phyloP scores from a whole-genome alignment of 1,140 invertebrate species.

The Branchinecta lindahli region DNA sequence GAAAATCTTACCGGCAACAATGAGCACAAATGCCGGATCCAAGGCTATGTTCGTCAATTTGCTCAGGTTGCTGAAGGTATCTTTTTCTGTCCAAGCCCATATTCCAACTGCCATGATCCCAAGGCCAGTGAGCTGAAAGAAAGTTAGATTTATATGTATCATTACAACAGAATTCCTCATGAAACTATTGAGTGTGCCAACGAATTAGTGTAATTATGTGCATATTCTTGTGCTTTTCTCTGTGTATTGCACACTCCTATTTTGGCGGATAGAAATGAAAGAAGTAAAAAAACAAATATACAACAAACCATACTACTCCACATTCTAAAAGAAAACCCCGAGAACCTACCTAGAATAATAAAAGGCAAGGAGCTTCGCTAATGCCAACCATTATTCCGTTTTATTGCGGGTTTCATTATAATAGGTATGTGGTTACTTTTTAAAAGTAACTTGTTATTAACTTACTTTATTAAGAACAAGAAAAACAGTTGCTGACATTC shows the following conservation, averaged over 20 bases:
- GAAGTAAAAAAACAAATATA: background rate
- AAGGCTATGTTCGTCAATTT: slow-evolving; percentile 74
- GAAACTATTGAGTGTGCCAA: background rate
- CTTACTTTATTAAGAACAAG: no score
- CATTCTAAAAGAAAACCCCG: no score
- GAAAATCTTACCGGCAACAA: slow-evolving; percentile 58
- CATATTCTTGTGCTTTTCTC: background rate
- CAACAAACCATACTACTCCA: no score
- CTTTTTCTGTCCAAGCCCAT: slow-evolving; percentile 95
- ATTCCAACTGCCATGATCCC: slow-evolving; percentile 72
- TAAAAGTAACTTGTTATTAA: no score
- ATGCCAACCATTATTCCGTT: no score
- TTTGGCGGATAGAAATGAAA: background rate
- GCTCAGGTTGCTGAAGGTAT: slow-evolving; percentile 81
- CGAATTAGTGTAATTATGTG: background rate
- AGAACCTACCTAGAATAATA: no score
- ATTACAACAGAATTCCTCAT: slow-evolving; percentile 13
- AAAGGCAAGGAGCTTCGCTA: no score
- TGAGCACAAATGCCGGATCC: slow-evolving; percentile 88
- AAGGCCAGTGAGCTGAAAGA: slow-evolving; percentile 62
- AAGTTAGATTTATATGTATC: slow-evolving; percentile 24
- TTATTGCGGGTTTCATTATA: no score
- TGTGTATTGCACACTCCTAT: background rate
- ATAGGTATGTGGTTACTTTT: no score
- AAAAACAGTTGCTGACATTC: no score